Percentiles rank a stretch among this genome's conserved stretches.
Evolutionary conservation across 2,888 invertebrate species (phyloP).

Genomic region (Mesorhabditis belari): DNA sequence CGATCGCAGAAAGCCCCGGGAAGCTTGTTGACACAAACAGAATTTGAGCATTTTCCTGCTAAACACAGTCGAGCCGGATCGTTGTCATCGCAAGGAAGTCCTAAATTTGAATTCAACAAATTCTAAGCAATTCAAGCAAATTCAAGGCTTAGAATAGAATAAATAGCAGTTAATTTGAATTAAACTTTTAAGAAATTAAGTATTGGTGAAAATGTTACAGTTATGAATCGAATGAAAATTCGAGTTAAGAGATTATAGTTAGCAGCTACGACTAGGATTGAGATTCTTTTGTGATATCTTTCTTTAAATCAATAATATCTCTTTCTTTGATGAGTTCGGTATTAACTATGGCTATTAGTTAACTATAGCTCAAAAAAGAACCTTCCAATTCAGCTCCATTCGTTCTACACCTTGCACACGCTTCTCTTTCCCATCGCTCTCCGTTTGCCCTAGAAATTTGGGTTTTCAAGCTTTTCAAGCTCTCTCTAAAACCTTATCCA

Average conservation of each 20-base stretch:
- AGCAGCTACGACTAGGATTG: too few species aligned
- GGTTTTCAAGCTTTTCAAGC: not conserved
- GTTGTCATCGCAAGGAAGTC: conserved; percentile 52
- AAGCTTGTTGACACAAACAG: conserved; percentile 49
- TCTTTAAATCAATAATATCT: too few species aligned
- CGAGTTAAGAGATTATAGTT: too few species aligned
- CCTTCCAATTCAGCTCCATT: conserved; percentile 46
- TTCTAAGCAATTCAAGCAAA: too few species aligned
- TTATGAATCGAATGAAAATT: too few species aligned
- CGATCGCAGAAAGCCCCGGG: conserved; percentile 50
- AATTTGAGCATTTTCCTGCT: conserved; percentile 49
- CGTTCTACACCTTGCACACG: conserved; percentile 48
- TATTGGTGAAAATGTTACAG: too few species aligned
- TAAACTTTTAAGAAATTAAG: too few species aligned
- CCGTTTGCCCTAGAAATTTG: conserved; percentile 45
- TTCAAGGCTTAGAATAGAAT: too few species aligned
- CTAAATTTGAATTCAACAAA: too few species aligned
- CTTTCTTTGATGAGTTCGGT: too few species aligned
- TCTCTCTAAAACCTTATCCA: not conserved
- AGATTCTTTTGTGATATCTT: too few species aligned
- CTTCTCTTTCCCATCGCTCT: conserved; percentile 52
- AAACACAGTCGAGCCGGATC: conserved; percentile 50
- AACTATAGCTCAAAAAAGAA: not conserved
- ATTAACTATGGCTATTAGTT: not conserved
- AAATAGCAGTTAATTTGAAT: too few species aligned